Conservation (phyloP, 92 coral and sea anemone species). For the Zoanthus solanderi region DNA sequence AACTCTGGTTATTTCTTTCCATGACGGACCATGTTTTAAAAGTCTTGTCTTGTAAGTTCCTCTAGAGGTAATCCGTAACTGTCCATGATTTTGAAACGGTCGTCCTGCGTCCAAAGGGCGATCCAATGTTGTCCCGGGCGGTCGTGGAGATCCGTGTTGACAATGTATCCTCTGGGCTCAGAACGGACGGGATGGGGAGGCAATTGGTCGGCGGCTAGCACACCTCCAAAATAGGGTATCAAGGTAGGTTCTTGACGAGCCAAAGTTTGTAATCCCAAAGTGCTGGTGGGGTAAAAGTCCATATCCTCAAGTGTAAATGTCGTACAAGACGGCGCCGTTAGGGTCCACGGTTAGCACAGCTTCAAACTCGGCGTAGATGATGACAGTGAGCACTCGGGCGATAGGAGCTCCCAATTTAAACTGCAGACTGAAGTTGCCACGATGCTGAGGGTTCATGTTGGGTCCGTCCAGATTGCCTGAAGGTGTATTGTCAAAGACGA, state of each 20-base stretch:
- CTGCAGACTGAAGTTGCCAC: too few species aligned
- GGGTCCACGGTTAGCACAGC: not conserved
- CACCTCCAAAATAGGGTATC: not conserved
- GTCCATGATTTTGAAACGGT: not conserved
- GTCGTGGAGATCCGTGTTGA: too few species aligned
- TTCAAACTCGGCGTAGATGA: not conserved
- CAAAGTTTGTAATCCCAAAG: not conserved
- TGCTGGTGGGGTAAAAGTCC: not conserved
- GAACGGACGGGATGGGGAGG: not conserved
- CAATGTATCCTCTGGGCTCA: not conserved
- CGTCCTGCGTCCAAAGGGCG: not conserved
- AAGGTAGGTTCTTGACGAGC: not conserved
- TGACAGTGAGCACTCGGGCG: too few species aligned
- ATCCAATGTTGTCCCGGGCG: too few species aligned
- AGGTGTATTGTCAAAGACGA: conserved; percentile 43
- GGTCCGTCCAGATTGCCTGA: conserved; percentile 27
- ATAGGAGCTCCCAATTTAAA: too few species aligned
- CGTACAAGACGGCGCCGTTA: not conserved
- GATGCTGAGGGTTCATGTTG: not conserved
- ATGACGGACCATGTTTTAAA: too few species aligned
- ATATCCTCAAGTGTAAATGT: not conserved
- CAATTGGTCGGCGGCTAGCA: conserved; percentile 15
- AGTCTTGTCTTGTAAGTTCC: not conserved
- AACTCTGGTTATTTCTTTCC: too few species aligned
- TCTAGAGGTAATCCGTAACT: conserved; percentile 5